phyloP scores from a whole-genome alignment of 2,888 invertebrate genomes.

The Boloria selene region DNA sequence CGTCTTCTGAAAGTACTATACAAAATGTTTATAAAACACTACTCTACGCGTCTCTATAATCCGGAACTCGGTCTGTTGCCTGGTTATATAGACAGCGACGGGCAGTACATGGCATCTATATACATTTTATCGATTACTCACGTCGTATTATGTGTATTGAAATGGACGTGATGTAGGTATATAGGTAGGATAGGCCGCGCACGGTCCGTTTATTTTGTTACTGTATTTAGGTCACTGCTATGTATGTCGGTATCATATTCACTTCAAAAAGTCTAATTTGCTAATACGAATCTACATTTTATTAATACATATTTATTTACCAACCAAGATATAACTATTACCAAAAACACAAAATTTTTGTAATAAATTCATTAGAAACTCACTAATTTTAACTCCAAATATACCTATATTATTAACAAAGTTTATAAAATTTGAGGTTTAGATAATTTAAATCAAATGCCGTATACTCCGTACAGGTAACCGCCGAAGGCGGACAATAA shows the following conservation, averaged over 20 bases:
- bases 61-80: slow-evolving; percentile 18
- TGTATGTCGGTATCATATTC: neutral
- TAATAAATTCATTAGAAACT: too few species aligned
- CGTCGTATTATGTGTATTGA: slow-evolving; percentile 49
- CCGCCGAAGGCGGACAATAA: too few species aligned
- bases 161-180: slow-evolving; percentile 51
- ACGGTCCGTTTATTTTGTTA: slow-evolving; percentile 54
- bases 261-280: neutral
- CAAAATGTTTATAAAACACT: slow-evolving; percentile 12
- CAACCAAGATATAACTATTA: too few species aligned
- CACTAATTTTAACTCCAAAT: too few species aligned
- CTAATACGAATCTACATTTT: neutral
- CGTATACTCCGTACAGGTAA: too few species aligned
- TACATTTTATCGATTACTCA: slow-evolving; percentile 61
- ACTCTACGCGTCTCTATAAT: slow-evolving; percentile 29
- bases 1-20: neutral
- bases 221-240: slow-evolving; percentile 49
- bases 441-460: too few species aligned
- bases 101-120: slow-evolving; percentile 45
- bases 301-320: too few species aligned
- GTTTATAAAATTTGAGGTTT: too few species aligned
- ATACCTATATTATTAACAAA: too few species aligned
- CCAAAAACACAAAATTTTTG: too few species aligned
- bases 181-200: slow-evolving; percentile 39
- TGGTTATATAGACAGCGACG: slow-evolving; percentile 28